These are phyloP conservation scores for Nymphicus hollandicus DNA, from an alignment of 2,113 vertebrate genomes.

Conservation along the genomic window DNA sequence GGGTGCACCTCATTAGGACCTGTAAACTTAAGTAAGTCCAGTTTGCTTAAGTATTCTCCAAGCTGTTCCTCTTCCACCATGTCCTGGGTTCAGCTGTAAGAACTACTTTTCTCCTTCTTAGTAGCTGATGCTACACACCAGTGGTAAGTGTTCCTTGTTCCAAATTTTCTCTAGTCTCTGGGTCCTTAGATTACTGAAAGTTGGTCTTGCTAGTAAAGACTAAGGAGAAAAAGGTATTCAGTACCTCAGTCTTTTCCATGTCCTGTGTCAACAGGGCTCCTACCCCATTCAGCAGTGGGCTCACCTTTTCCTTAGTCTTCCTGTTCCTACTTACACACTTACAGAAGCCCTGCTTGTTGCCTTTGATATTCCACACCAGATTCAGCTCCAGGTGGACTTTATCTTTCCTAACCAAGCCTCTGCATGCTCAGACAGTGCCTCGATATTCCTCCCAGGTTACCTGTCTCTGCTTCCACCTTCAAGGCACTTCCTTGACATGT, in stretches of 20 bases:
- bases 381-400: background rate
- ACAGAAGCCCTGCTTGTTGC: background rate
- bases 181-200: background rate
- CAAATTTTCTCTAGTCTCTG: background rate
- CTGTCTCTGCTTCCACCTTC: background rate
- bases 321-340: background rate
- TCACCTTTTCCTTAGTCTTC: background rate
- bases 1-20: background rate
- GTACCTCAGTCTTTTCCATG: background rate
- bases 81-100: background rate
- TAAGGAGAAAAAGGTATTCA: background rate
- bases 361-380: background rate
- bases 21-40: background rate
- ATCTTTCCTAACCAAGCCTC: background rate
- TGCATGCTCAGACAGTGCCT: background rate
- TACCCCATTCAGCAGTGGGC: background rate
- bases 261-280: background rate
- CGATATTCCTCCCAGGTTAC: background rate
- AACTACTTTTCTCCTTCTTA: background rate
- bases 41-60: background rate
- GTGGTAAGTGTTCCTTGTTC: background rate
- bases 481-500: background rate
- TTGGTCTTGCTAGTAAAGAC: background rate
- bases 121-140: background rate
- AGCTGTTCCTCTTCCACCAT: background rate